Conservation (phyloP, 2,797 vertebrate genomes). For the Sylvilagus floridanus region DNA sequence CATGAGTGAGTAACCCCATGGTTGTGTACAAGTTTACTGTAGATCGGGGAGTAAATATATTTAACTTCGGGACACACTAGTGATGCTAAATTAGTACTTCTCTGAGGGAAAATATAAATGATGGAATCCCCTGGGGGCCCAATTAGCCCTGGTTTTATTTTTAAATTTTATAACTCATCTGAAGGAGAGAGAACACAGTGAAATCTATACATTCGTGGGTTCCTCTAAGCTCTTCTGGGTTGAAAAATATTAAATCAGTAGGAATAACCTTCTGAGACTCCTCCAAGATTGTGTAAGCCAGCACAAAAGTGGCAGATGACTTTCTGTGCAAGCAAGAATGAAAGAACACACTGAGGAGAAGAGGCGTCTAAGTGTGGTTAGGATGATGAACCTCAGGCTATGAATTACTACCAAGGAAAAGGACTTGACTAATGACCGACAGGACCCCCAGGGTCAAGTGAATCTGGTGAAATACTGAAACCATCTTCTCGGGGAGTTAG, state of each 20-base stretch:
- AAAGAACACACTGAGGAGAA: background rate
- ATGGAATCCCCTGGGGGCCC: background rate
- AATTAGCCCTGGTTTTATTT: constrained; percentile 55
- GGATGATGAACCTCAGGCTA: background rate
- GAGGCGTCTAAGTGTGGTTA: background rate
- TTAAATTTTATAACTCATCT: constrained; percentile 55
- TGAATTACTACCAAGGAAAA: constrained; percentile 2
- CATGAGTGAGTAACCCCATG: constrained; percentile 27
- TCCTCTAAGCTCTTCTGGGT: constrained; percentile 37
- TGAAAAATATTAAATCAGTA: constrained; percentile 48
- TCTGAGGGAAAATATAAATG: constrained; percentile 52
- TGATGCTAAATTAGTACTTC: constrained; percentile 49
- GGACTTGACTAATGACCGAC: background rate
- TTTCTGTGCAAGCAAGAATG: background rate
- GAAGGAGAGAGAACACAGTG: background rate
- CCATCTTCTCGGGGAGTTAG: constrained; percentile 20
- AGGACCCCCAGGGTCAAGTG: background rate
- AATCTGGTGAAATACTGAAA: constrained; percentile 23
- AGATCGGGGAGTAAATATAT: constrained; percentile 58
- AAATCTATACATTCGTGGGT: constrained; percentile 35
- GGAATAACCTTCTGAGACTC: constrained; percentile 39
- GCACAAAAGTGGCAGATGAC: constrained; percentile 32
- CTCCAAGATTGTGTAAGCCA: background rate
- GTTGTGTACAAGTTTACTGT: constrained; percentile 41
- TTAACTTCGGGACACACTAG: constrained; percentile 55